phyloP scores from a whole-genome alignment of 1,140 invertebrate genomes.

The Polyergus mexicanus region DNA sequence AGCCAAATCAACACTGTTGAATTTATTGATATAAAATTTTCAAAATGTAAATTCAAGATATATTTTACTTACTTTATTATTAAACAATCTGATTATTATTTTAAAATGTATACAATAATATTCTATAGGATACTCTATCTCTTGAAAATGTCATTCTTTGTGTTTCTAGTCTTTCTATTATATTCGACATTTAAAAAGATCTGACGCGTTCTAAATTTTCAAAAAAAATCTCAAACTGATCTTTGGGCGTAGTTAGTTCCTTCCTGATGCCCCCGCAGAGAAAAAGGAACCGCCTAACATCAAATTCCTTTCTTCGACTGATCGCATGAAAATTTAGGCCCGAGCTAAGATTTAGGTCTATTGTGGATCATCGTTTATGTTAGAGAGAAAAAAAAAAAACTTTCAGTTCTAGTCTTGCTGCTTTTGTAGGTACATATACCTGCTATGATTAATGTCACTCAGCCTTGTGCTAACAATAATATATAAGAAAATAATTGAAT shows the following conservation, averaged over 20 bases:
- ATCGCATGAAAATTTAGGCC: conserved; percentile 44
- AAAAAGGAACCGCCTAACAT: conserved; percentile 10
- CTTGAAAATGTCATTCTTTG: too few relatives aligned
- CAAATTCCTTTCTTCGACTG: conserved; percentile 52
- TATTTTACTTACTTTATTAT: too few relatives aligned
- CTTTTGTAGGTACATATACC: conserved; percentile 71
- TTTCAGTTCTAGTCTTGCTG: conserved; percentile 29
- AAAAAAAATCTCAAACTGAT: background rate
- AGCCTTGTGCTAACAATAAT: conserved; percentile 64
- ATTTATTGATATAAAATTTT: too few relatives aligned
- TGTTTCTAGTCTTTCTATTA: too few relatives aligned
- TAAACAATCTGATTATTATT: too few relatives aligned
- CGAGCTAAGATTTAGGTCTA: conserved; percentile 20
- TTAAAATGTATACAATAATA: too few relatives aligned
- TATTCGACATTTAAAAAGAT: too few relatives aligned
- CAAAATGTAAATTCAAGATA: too few relatives aligned
- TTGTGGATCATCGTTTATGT: conserved; percentile 66
- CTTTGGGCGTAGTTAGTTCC: background rate
- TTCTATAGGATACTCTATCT: too few relatives aligned
- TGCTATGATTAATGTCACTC: conserved; percentile 82
- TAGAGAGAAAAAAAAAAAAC: conserved; percentile 33
- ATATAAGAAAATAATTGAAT: background rate
- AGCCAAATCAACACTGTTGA: too few relatives aligned
- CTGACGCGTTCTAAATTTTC: background rate
- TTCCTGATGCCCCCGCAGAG: too few relatives aligned